Evolutionary conservation across 2,797 vertebrate genomes (phyloP), one percentile per base, ranked within the genome.

Genomic region (Chaenodraco wilsoni): DNA sequence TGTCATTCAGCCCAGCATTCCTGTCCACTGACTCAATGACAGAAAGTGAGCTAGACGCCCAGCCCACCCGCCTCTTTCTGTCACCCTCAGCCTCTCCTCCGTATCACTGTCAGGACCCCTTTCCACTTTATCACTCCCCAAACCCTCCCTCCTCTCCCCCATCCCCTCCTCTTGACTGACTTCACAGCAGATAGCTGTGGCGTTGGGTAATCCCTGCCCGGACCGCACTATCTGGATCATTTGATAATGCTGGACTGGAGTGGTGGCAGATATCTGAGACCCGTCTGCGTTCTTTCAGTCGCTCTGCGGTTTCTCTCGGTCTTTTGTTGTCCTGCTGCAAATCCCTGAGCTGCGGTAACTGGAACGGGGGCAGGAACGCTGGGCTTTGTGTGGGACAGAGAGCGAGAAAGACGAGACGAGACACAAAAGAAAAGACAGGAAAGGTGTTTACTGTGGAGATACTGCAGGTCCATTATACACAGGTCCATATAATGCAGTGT

Each of bases 1-100:
- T 93, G 92, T 92, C 92, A 92, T 90, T 76, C 76, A 90, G 92
- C 84, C 88, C 82, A 78, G 86, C 93, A 95, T 95, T 95, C 93
- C 90, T 92, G 76, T 85, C 69, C 60, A 44, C 79, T 95, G 93
- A 95, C 90, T 94, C 93, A 94, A 85, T 84, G 89, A 92, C 88
- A 90, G 90, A 92, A 90, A 85, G 72, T 84, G 81, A 92, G 87
- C 82, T 85, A 62, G 77, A 80, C 3, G 2, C 87, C 69, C 63
- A 63, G 54, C 52, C 55, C 68, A 48, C 72, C 82, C 69, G 0
- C 72, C 78, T 70, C 75, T 79, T 74, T 88, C 82, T 83, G 79
- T 86, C 85, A 83, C 85, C 76, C 78, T 77, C 82, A 54, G 69
- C 69, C 82, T 80, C 52, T 79, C 50, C 74, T 76, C 67, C 76